Base-by-base conservation (phyloP, 2,113 vertebrate genomes). In the Ranitomeya variabilis region DNA sequence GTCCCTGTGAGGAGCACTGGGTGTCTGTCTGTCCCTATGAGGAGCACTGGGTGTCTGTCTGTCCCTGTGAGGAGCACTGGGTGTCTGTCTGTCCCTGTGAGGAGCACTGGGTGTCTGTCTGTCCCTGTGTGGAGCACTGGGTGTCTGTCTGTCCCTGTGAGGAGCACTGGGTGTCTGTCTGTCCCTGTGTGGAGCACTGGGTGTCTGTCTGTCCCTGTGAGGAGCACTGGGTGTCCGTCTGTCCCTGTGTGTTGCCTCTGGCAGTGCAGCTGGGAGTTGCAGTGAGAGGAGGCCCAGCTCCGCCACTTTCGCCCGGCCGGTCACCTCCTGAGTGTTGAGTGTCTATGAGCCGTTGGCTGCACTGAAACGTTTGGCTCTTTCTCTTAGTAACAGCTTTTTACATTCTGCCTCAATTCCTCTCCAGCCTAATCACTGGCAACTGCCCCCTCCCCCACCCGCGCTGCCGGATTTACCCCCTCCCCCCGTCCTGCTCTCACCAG, bases 301-400 rank as follows among this genome's bases (percentile, higher is more conserved):
- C 18, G 37, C 73, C 96, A 97, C 97, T 99, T 99, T 95, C 91
- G 96, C 95, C 91, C 95, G 96, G 95, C 95, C 86, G 95, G 97
- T 96, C 97, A 95, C 95, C 90, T 77, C 94, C 92, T 92, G 89
- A 91, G 95, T 94, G 96, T 95, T 91, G 95, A 95, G 97, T 93
- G 95, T 96, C 95, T 96, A 96, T 92, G 92, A 97, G 96, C 97
- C 96, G 96, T 96, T 97, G 97, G 96, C 97, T 95, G 97, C 95
- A 95, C 91, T 93, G 96, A 96, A 95, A 95, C 96, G 96, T 95
- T 97, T 96, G 97, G 97, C 97, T 97, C 96, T 96, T 97, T 97
- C 96, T 97, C 95, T 91, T 93, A 96, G 94, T 93, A 95, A 95
- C 96, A 95, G 96, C 95, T 94, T 93, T 83, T 93, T 92, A 95